Evolutionary conservation across 2,113 vertebrate genomes (phyloP).

Genomic region (Pachypanchax playfairii): DNA sequence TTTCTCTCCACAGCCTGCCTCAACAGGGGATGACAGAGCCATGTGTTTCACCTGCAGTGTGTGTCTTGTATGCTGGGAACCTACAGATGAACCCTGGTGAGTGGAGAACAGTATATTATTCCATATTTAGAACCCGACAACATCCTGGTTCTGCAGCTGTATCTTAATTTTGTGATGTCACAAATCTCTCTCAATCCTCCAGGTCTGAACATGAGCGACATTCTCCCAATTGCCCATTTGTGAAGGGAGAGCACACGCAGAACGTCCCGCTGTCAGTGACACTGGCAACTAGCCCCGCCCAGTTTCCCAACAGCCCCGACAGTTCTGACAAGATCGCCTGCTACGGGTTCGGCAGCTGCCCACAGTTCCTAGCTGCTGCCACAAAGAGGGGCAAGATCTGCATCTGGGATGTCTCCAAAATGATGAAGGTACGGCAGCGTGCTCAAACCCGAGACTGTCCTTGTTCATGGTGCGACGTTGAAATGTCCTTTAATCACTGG

Average conservation of each 20-base stretch:
- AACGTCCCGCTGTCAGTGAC: constrained; percentile 98
- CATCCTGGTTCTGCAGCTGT: background rate
- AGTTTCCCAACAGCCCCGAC: constrained; percentile 92
- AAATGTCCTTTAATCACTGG: background rate
- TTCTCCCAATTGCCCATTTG: constrained; percentile 98
- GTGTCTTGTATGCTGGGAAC: constrained; percentile 98
- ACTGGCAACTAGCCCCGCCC: constrained; percentile 94
- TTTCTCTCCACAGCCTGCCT: constrained; percentile 85
- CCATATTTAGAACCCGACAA: background rate
- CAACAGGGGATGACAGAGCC: constrained; percentile 96
- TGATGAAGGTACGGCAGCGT: constrained; percentile 89
- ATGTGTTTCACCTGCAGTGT: constrained; percentile 99
- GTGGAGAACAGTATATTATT: constrained; percentile 16
- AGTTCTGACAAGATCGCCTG: constrained; percentile 94
- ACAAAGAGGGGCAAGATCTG: constrained; percentile 98
- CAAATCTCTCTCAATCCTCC: background rate
- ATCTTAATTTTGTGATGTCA: background rate
- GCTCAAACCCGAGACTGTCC: background rate
- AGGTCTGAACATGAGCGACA: constrained; percentile 99
- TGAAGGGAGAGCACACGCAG: constrained; percentile 99
- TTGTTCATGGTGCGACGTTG: background rate
- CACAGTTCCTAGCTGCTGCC: constrained; percentile 95
- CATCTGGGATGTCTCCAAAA: constrained; percentile 98
- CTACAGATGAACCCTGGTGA: constrained; percentile 98
- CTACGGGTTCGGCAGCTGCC: constrained; percentile 97